phyloP scores from a whole-genome alignment of 2,113 vertebrate genomes.

The Origma solitaria region DNA sequence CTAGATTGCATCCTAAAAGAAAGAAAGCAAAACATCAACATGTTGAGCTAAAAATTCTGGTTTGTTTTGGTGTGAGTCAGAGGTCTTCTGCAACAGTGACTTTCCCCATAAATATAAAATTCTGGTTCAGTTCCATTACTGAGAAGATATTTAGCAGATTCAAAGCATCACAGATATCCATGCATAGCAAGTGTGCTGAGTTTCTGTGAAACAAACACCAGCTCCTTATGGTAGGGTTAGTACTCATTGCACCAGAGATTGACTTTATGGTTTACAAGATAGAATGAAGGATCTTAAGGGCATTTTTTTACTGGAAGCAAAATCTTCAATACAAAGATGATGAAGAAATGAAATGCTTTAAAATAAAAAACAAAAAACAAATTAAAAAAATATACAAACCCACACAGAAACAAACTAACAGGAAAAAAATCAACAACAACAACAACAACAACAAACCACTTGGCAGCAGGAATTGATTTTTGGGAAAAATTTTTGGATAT shows the following conservation, averaged over 20 bases:
- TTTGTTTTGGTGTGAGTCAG: not conserved
- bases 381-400: no score
- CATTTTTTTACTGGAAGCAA: not conserved
- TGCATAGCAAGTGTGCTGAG: not conserved
- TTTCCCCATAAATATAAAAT: not conserved
- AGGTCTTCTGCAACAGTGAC: not conserved
- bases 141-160: not conserved
- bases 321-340: not conserved
- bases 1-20: not conserved
- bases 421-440: not conserved
- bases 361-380: no score
- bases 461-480: not conserved
- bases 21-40: not conserved
- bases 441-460: not conserved
- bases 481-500: not conserved
- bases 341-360: not conserved
- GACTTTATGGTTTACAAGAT: not conserved
- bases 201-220: not conserved
- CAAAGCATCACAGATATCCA: not conserved
- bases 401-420: not conserved
- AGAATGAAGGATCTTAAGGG: not conserved
- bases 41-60: not conserved
- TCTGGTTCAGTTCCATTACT: not conserved
- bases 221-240: not conserved
- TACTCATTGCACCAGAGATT: not conserved